Evolutionary conservation across 2,888 invertebrate species (phyloP), one percentile per base, ranked within the genome.

Genomic region (Stenoptilia bipunctidactyla): DNA sequence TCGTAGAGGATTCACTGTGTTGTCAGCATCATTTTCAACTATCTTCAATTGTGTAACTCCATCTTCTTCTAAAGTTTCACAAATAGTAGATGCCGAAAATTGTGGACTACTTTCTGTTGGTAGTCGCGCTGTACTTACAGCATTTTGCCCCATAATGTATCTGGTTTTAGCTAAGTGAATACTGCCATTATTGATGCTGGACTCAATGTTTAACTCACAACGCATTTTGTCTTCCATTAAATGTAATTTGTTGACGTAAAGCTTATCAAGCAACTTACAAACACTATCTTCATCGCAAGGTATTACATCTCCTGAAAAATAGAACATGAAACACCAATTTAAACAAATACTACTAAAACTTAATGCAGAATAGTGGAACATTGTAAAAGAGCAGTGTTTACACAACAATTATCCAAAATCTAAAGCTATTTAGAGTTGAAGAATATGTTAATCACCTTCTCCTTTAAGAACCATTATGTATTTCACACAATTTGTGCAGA

Each of bases 61-160:
- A 55, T 73, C 69, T 38, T 76, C 77, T 27, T 77, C 74, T n/a
- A 63, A 55, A 4, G 58, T 58, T 46, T 73, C 61, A 52, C 77
- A 79, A 27, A 67, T 43, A 15, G 62, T 64, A 37, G 70, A 69
- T 10, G 83, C 83, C 15, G 69, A 61, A 47, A 83, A 83, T 45
- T 79, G 74, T 5, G 71, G 49, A 51, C 87, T 87, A 46, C 85
- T 84, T 58, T 92, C 90, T 0, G 89, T 87, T 1, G 92, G 92
- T 34, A 94, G 77, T 56, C 91, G 90, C 9, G 91, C 73, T 12
- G 85, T 72, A 41, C 92, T 89, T 4, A 94, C 89, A 6, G 87
- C 87, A 50, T 87, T 89, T 43, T 90, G 90, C 0, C 94, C 94
- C 80, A 92, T 88, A 37, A 93, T 91, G 52, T 93, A 93, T 38